Evolutionary conservation across 2,888 invertebrate genomes (phyloP).

Genomic region (Eremobia ochroleuca): DNA sequence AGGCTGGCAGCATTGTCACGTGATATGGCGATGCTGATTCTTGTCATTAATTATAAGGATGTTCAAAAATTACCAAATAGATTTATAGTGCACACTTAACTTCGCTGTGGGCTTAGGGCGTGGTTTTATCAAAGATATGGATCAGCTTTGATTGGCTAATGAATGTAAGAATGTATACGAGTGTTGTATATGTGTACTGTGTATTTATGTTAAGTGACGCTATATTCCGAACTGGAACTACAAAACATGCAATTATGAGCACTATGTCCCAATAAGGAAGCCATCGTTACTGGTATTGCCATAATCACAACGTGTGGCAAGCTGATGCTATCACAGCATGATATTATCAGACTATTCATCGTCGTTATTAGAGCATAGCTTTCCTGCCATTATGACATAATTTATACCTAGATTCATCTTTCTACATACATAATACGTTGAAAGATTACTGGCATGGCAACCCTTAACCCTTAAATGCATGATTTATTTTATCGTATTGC

Average conservation of each 20-base stretch:
- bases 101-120: background rate
- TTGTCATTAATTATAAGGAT: background rate
- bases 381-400: slow-evolving; percentile 34
- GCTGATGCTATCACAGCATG: slow-evolving; percentile 25
- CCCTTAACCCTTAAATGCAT: no score
- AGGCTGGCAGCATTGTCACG: no score
- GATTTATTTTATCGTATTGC: no score
- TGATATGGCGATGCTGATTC: no score
- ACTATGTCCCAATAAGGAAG: slow-evolving; percentile 3
- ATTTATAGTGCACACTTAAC: background rate
- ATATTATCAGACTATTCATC: slow-evolving; percentile 36
- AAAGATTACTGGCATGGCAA: slow-evolving; percentile 3
- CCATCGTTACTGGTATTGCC: slow-evolving; percentile 4
- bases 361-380: slow-evolving; percentile 36
- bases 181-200: background rate
- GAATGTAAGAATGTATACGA: background rate
- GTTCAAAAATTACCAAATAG: background rate
- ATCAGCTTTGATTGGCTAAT: background rate
- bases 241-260: background rate
- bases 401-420: slow-evolving; percentile 20
- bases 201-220: background rate
- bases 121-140: background rate
- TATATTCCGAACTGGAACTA: background rate
- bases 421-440: slow-evolving; percentile 2
- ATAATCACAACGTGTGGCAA: slow-evolving; percentile 41